Evolutionary conservation across 2,113 vertebrate genomes (phyloP).

Genomic region (Sorex araneus): DNA sequence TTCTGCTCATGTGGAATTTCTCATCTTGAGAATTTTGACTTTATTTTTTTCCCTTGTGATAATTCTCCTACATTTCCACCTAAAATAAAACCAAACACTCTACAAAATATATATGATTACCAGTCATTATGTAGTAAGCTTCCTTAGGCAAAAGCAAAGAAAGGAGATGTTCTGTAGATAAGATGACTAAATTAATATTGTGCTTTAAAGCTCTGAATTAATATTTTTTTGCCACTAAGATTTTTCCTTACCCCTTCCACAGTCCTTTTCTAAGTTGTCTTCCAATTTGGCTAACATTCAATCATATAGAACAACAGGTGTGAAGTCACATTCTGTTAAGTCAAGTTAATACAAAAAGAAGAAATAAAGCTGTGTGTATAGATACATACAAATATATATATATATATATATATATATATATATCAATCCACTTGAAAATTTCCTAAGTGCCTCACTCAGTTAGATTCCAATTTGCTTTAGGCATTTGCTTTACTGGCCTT

Average conservation of each 20-base stretch:
- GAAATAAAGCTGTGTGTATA: not conserved
- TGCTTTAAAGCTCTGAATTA: slow-evolving; percentile 33
- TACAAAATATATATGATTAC: not conserved
- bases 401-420: slow-evolving; percentile 34
- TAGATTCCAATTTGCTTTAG: slow-evolving; percentile 43
- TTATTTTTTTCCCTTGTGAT: not conserved
- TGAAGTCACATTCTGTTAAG: slow-evolving; percentile 33
- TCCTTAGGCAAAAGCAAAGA: not conserved
- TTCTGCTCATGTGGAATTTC: not conserved
- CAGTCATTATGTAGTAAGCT: not conserved
- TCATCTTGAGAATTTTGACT: slow-evolving; percentile 19
- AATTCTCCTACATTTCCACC: not conserved
- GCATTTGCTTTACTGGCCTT: slow-evolving; percentile 55
- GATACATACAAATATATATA: no score
- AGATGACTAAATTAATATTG: slow-evolving; percentile 43
- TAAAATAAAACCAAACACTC: not conserved
- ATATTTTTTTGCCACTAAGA: slow-evolving; percentile 44
- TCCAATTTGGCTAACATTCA: slow-evolving; percentile 53
- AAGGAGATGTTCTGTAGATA: not conserved
- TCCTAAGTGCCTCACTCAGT: slow-evolving; percentile 28
- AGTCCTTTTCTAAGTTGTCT: not conserved
- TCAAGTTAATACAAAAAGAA: not conserved
- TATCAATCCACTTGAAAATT: slow-evolving; percentile 20
- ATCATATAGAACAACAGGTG: not conserved
- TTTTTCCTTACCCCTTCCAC: no score